Evolutionary conservation across 2,113 vertebrate species (phyloP), one percentile per base, ranked within the genome.

Genomic region (Salvator merianae): DNA sequence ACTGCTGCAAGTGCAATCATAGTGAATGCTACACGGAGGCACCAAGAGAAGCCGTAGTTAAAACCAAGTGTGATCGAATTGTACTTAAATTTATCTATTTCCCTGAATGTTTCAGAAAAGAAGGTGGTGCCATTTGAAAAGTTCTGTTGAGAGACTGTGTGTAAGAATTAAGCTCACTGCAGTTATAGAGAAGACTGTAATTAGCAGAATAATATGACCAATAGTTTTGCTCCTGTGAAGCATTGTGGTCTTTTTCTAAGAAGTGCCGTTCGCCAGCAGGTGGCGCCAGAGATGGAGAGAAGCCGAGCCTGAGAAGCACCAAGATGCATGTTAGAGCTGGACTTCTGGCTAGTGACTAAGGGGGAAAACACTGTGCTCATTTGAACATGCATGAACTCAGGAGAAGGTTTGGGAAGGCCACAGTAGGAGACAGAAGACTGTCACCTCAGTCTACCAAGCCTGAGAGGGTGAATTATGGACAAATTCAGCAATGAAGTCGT

Each of bases 221-320:
- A 77, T 71, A 59, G 10, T 84, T 84, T 62, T 78, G 50, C 75
- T 32, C 28, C 72, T 72, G 47, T 34, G 69, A 5, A 77, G 73
- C 63, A 62, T 26, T 70, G 5, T 5, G 7, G 14, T 2, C 47
- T 59, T 53, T 28, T 36, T 14, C 28, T 66, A 32, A 77, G 82
- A 59, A n/a, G 34, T 43, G 65, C 24, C 59, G 59, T 84, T 71
- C 71, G 36, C 32, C 83, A 84, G 75, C 65, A 84, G 83, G 66
- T 84, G 83, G 83, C 75, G 16, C 50, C 34, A 84, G 65, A 84
- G 74, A 84, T 68, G 72, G 72, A 50, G 22, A 28, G n/a, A 20
- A 73, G 55, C 2, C 8, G 10, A 65, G 14, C 34, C 62, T 68
- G 7, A 53, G 53, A 75, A 83, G 43, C 10, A 14, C 32, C 40